A percentile compares a stretch with the other conserved stretches of the same genome.
These are phyloP conservation scores for Carapus acus DNA, from an alignment of 2,797 vertebrate genomes.

Conservation along the genomic window DNA sequence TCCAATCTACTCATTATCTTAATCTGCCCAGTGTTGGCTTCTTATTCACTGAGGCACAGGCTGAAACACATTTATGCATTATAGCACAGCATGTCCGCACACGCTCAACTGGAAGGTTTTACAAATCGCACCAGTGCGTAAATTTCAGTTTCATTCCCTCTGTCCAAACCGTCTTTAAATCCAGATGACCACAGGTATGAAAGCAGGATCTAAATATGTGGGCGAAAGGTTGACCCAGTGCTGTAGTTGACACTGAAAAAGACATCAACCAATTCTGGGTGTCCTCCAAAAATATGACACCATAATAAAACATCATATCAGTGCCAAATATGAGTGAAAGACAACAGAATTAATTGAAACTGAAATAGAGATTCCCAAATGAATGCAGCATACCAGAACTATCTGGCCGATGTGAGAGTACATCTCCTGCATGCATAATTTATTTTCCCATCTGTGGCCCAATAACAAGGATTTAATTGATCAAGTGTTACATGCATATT, in stretches of 20 bases:
- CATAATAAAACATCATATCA: too few species aligned
- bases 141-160: constrained; percentile 11
- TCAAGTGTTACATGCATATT: too few species aligned
- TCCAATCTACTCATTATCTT: not conserved
- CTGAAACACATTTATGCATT: not conserved
- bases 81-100: not conserved
- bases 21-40: not conserved
- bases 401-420: too few species aligned
- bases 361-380: too few species aligned
- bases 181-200: constrained; percentile 33
- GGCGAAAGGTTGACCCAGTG: constrained; percentile 39
- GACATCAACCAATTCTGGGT: constrained; percentile 1
- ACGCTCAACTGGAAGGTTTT: not conserved
- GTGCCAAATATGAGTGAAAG: too few species aligned
- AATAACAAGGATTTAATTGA: too few species aligned
- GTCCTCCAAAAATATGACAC: too few species aligned
- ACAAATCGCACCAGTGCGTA: too few species aligned
- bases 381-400: too few species aligned
- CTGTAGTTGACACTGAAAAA: constrained; percentile 17
- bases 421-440: too few species aligned
- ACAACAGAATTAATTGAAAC: too few species aligned
- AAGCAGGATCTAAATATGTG: constrained; percentile 27
- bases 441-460: too few species aligned
- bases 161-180: constrained; percentile 28
- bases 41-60: constrained; percentile 1